These are phyloP conservation scores for Ptychochromis oligacanthus DNA, from an alignment of 2,113 vertebrate species.

Conservation along the genomic window DNA sequence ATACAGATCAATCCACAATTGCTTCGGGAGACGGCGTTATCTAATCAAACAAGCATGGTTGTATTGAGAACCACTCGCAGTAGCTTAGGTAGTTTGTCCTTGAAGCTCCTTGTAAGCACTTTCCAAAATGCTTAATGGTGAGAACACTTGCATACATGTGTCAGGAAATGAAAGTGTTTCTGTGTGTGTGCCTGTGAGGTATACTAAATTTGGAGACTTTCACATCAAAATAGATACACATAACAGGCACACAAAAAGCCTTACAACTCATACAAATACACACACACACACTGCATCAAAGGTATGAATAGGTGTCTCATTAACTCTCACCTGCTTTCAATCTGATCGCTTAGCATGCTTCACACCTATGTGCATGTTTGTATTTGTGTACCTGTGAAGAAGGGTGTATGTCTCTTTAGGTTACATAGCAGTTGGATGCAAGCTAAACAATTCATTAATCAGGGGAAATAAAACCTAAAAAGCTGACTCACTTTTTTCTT, in stretches of 20 bases:
- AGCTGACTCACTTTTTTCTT: conserved; percentile 33
- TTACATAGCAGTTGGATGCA: conserved; percentile 27
- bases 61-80: conserved; percentile 36
- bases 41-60: conserved; percentile 55
- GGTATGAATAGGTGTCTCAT: conserved; percentile 64
- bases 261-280: neutral
- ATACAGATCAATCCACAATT: conserved; percentile 58
- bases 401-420: conserved; percentile 12
- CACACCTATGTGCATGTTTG: conserved; percentile 14
- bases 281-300: neutral
- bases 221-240: neutral
- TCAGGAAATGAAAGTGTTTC: neutral
- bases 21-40: conserved; percentile 61
- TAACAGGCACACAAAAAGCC: neutral
- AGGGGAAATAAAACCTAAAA: conserved; percentile 48
- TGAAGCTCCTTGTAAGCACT: conserved; percentile 53
- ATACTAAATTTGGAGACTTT: conserved; percentile 4
- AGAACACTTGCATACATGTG: conserved; percentile 9
- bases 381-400: neutral
- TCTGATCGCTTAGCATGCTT: conserved; percentile 50
- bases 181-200: neutral
- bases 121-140: conserved; percentile 23
- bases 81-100: conserved; percentile 54
- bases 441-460: conserved; percentile 55
- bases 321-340: conserved; percentile 58